Base-by-base conservation (phyloP, 2,113 vertebrate species). In the Catharus minimus region DNA sequence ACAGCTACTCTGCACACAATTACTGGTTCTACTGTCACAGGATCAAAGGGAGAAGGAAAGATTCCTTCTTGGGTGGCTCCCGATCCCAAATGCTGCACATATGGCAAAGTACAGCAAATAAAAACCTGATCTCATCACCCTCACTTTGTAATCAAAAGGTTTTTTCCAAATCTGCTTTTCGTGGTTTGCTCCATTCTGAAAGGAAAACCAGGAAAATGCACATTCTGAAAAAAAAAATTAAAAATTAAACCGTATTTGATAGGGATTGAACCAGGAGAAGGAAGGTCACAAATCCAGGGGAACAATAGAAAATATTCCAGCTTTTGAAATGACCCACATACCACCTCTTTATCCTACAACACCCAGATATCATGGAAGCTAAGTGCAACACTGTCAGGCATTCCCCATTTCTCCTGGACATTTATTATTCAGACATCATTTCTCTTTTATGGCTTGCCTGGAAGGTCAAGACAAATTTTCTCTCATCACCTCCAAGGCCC, bases 401-500 rank as follows among this genome's bases (percentile, higher is more conserved):
- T 52, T 86, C 74, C 73, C 53, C 62, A 7, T 92, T 80, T 83
- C 64, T 95, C 67, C 52, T 16, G 39, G 50, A 57, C 89, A 88
- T 91, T 93, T 66, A 88, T 93, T 82, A 92, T 94, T 96, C 69
- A 93, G 82, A 80, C 66, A 92, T 83, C 30, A 67, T 89, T 95
- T 73, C 64, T 77, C 61, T 84, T 91, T 95, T 91, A 91, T 50
- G 53, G 80, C 30, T 90, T 93, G 65, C 30, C 72, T 83, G 26
- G 76, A 93, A 95, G 93, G 92, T 93, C 82, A 86, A 75, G 90
- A 91, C 76, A 86, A 88, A 94, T 96, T 81, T 90, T 94, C 82
- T 88, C 86, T 74, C 77, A 83, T 93, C 92, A 83, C 80, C 76
- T 95, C 90, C 73, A 64, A 93, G 86, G 92, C 88, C 90, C 76